Base-by-base conservation (phyloP, 2,113 vertebrate genomes). In the Microtus pennsylvanicus region DNA sequence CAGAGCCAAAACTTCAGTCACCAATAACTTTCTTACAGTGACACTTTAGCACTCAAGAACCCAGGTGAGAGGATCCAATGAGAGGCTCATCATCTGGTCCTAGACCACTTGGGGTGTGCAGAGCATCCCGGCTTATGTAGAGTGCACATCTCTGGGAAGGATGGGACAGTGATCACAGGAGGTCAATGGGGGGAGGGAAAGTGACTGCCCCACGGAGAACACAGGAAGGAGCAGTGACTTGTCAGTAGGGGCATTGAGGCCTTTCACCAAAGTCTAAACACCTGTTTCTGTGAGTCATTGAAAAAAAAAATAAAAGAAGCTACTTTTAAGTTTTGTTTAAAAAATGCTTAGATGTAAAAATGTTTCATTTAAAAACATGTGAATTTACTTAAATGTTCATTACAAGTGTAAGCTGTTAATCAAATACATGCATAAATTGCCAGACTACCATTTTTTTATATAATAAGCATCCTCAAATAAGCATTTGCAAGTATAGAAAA, bases 221-320 rank as follows among this genome's bases (percentile, higher is more conserved):
- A 65, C 1, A 1, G 3, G 1, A 0, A 4, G 0, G 38, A 50
- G 6, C 22, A 0, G 0, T 11, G 0, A 4, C 1, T 19, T 35
- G 26, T 83, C 14, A 28, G 9, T 42, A 16, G 78, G 3, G 52
- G 33, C n/a, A 4, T 21, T 3, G 38, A 61, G 30, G 21, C 30
- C 17, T 17, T 76, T 80, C n/a, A 61, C 50, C 81, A 28, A 19
- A n/a, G 35, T 16, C 22, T 30, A 88, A 45, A 78, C 45, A 7
- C 14, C 10, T 12, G 14, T 14, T 47, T 85, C 42, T 24, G 3
- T 55, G 38, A 42, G 63, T 90, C 24, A 14, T 75, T 19, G 55
- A 75, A 76, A 70, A 67, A 63, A n/a, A n/a, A 67, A 7, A 52
- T 33, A 42, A 80, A 86, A n/a, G 9, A 90, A 78, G 30, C 65